Base-by-base conservation (phyloP, 2,113 vertebrate genomes). In the Pteronura brasiliensis region DNA sequence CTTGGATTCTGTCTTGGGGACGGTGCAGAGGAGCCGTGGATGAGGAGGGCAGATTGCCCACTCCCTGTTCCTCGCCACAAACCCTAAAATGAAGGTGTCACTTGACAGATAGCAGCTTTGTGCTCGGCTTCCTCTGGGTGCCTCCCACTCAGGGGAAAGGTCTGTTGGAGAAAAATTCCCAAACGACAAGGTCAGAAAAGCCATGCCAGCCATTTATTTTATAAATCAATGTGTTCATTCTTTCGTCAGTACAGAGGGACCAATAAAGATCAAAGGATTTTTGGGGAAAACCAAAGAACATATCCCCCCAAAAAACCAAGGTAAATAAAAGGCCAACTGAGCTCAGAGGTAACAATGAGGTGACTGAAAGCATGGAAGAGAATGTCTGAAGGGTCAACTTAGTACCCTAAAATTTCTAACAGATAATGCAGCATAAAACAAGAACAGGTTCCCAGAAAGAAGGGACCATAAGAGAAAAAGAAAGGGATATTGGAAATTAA, bases 11-110 rank as follows among this genome's bases (percentile, higher is more conserved):
- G 34, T 65, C 21, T 55, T 36, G 15, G 20, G 52, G 52, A 55
- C 14, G 8, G n/a, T 23, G 3, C 18, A 7, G 25, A 25, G n/a
- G 44, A 61, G 11, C 8, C 1, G 49, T 1, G 6, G 15, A 31
- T 27, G 12, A 79, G 20, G 52, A 65, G 57, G 34, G 27, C 49
- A 39, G 2, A 4, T 61, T 55, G 88, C 20, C 29, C 9, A 59
- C 27, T 79, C 49, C 21, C 29, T 31, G 25, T 27, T 6, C 18
- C 49, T 31, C 1, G 4, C 2, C 59, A 31, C 18, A 82, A 93
- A n/a, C 21, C 49, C 47, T 72, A 44, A 69, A 34, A 52, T 29
- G 27, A 95, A 74, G 47, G 18, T 13, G 52, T 42, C 49, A 14
- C 2, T 17, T 17, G 67, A 96, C 1, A 81, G 49, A 49, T 4